Percentiles rank a stretch among this genome's conserved stretches.
Conservation (phyloP, 2,888 invertebrate species). For the Drosophila mercatorum region DNA sequence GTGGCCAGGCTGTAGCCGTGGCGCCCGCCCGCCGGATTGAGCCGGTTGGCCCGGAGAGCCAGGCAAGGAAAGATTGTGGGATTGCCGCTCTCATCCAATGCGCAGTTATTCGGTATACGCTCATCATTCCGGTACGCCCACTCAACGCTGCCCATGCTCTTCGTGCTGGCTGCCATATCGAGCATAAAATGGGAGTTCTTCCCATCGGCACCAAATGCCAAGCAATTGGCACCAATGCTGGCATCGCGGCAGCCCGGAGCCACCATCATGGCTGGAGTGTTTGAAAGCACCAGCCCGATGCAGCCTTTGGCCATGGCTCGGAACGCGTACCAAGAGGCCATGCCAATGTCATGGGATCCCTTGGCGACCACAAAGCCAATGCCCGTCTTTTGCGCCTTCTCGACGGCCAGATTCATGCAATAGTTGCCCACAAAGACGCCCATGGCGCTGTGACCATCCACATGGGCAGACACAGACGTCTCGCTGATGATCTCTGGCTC, state of each 20-base stretch:
- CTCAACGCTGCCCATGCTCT: slow-evolving; percentile 54
- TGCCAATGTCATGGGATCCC: slow-evolving; percentile 56
- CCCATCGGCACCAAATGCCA: slow-evolving; percentile 57
- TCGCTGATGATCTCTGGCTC: slow-evolving; percentile 48
- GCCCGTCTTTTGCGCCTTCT: slow-evolving; percentile 48
- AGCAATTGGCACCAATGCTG: slow-evolving; percentile 50
- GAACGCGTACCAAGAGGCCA: slow-evolving; percentile 62
- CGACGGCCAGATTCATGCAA: slow-evolving; percentile 62
- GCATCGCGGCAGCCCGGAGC: slow-evolving; percentile 33
- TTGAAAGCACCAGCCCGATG: slow-evolving; percentile 51
- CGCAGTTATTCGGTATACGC: slow-evolving; percentile 53
- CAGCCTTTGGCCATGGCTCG: slow-evolving; percentile 51
- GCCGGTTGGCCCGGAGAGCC: slow-evolving; percentile 37
- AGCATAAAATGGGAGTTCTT: slow-evolving; percentile 45
- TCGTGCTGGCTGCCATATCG: slow-evolving; percentile 47
- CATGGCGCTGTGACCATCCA: slow-evolving; percentile 53
- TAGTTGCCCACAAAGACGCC: slow-evolving; percentile 63
- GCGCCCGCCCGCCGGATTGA: slow-evolving; percentile 50
- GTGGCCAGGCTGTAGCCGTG: slow-evolving; percentile 52
- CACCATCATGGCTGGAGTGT: slow-evolving; percentile 47
- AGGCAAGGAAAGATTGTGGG: slow-evolving; percentile 46
- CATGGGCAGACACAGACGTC: slow-evolving; percentile 48
- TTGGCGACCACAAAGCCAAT: slow-evolving; percentile 65
- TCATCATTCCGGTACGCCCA: slow-evolving; percentile 44
- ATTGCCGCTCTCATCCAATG: slow-evolving; percentile 43